Base-by-base conservation (phyloP, 2,888 invertebrate species). In the Zygothrica quintamaculata region DNA sequence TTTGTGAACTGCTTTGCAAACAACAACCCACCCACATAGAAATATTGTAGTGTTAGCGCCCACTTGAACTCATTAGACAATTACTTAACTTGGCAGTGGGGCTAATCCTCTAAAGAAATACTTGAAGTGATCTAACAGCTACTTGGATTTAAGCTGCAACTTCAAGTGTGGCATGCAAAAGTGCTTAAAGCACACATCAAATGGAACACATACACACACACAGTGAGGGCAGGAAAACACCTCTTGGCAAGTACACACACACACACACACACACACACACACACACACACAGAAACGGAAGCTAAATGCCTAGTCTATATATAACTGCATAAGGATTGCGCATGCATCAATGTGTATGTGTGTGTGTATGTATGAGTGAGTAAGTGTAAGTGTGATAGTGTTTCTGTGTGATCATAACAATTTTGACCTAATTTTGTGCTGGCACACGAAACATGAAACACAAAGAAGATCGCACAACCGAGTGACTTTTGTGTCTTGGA, bases 341-440 rank as follows among this genome's bases (percentile, higher is more conserved):
- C n/a, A n/a, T n/a, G n/a, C n/a, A n/a, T n/a, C n/a, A n/a, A n/a
- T n/a, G n/a, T n/a, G n/a, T n/a, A n/a, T n/a, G n/a, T n/a, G n/a
- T n/a, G n/a, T n/a, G 72, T 80, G 68, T 56, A 59, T 71, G 12
- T 65, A 61, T 48, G 50, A 51, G 22, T 22, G 33, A 11, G 18
- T 48, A 51, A 36, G 55, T 62, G 48, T 55, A 36, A 67, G 47
- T 69, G 18, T 59, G 51, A 48, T 33, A 60, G 48, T 57, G 42
- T 60, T 36, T 56, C 33, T 60, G 53, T 74, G 68, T 73, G 84
- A 88, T 88, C 88, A 89, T 87, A 88, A 89, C 79, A 89, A 87
- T 85, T 88, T 87, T 88, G 88, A 88, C 88, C 88, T 44, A 89
- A 88, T 88, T 88, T 74, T 64, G 60, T 67, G 72, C 69, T 71